Base-by-base conservation (phyloP, 2,797 vertebrate genomes). In the Macroramphosus scolopax region DNA sequence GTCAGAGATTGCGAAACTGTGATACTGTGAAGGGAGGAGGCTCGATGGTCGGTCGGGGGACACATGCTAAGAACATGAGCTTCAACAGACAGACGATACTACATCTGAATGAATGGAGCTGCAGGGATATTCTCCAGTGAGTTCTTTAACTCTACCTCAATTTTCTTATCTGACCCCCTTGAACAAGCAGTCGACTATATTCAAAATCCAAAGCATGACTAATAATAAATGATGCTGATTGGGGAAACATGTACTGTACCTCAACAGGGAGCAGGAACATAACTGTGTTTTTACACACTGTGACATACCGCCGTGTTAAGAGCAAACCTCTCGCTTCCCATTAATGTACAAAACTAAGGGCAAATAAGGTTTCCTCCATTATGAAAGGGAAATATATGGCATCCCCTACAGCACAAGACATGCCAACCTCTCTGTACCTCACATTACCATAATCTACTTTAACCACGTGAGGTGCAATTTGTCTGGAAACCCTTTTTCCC, bases 361-460 rank as follows among this genome's bases (percentile, higher is more conserved):
- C 68, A 82, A 83, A 83, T 85, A 83, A 47, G 43, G 57, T 41
- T 67, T 60, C 26, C 55, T 54, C 74, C 49, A 80, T 81, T 83
- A 78, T 58, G 53, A 57, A 37, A 46, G 39, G 40, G 43, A 49
- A 49, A 56, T 66, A 64, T 47, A 75, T 48, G 60, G 71, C 75
- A 69, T 45, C 63, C 68, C 42, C 63, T 57, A 55, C 70, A 71
- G 70, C 62, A 40, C 4, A 39, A 68, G 51, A 75, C 50, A 62
- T 13, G 54, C 73, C 72, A 73, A 56, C 65, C 77, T 75, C 68
- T 65, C 50, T 47, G 52, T 49, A 57, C 73, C 60, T 59, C 32
- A 54, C 49, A 89, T 90, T 81, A 84, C 63, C 82, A 89, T 90
- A 84, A 88, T 81, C 72, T 74, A 77, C 58, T 28, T 78, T 72